Evolutionary conservation across 2,113 vertebrate species (phyloP).

Genomic region (Bujurquina vittata): DNA sequence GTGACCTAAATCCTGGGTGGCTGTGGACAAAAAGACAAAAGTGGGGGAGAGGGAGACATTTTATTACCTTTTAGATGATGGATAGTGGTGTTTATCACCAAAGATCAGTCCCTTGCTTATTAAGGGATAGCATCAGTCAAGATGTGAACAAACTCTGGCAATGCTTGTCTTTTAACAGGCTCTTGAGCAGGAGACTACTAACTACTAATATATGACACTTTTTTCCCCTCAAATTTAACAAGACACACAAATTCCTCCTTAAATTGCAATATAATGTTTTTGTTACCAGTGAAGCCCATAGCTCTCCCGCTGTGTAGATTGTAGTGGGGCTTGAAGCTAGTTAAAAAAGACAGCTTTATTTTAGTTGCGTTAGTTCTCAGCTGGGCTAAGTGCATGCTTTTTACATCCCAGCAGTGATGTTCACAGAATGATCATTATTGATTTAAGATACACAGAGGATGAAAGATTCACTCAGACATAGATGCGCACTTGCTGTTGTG

Average conservation of each 20-base stretch:
- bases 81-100: slow-evolving; percentile 18
- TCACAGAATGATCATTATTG: slow-evolving; percentile 56
- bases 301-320: slow-evolving; percentile 6
- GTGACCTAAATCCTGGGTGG: background rate
- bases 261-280: background rate
- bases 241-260: background rate
- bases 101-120: background rate
- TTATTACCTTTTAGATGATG: slow-evolving; percentile 1
- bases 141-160: slow-evolving; percentile 9
- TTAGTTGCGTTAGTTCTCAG: slow-evolving; percentile 39
- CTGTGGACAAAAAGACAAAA: background rate
- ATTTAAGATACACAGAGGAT: slow-evolving; percentile 51
- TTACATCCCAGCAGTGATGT: slow-evolving; percentile 43
- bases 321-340: slow-evolving; percentile 23
- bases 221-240: background rate
- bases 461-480: slow-evolving; percentile 9
- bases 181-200: background rate
- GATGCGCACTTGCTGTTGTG: slow-evolving; percentile 22
- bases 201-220: background rate
- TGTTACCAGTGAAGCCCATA: background rate
- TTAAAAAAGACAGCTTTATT: slow-evolving; percentile 58
- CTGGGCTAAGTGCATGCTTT: slow-evolving; percentile 57
- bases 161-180: background rate
- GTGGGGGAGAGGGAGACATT: background rate
- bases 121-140: background rate